Evolutionary conservation across 1,140 invertebrate species (phyloP).

Genomic region (Odontomachus brunneus): DNA sequence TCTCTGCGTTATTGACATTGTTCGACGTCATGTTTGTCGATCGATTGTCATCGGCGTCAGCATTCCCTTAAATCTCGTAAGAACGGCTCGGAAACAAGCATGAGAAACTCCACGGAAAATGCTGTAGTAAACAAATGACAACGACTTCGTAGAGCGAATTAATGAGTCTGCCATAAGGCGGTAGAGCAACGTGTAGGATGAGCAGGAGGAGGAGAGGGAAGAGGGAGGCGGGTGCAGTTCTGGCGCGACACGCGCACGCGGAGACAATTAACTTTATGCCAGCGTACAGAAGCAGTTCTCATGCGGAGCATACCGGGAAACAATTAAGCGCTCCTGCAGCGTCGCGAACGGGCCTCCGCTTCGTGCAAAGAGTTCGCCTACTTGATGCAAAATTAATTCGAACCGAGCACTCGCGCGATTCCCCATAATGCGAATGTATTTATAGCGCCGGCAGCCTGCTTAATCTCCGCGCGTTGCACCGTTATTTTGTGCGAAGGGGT

Average conservation of each 20-base stretch:
- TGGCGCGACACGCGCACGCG: constrained; percentile 41
- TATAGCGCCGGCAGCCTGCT: not conserved
- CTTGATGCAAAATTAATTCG: constrained; percentile 26
- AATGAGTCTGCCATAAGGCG: constrained; percentile 20
- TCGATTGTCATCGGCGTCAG: too few species aligned
- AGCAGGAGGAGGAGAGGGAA: not conserved
- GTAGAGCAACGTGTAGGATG: not conserved
- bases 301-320: constrained; percentile 53
- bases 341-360: constrained; percentile 40
- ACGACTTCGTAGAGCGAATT: constrained; percentile 51
- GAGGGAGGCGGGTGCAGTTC: not conserved
- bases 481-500: not conserved
- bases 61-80: constrained; percentile 28
- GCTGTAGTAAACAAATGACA: constrained; percentile 39
- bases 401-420: not conserved
- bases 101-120: not conserved
- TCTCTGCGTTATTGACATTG: too few species aligned
- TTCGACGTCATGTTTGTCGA: too few species aligned
- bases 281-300: constrained; percentile 48
- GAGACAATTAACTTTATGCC: constrained; percentile 63
- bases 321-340: constrained; percentile 57
- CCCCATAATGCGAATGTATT: constrained; percentile 13
- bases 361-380: not conserved
- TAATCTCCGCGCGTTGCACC: not conserved
- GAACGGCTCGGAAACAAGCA: constrained; percentile 4